These are phyloP conservation scores for Zapornia atra DNA, from an alignment of 2,113 vertebrate genomes.

Conservation along the genomic window DNA sequence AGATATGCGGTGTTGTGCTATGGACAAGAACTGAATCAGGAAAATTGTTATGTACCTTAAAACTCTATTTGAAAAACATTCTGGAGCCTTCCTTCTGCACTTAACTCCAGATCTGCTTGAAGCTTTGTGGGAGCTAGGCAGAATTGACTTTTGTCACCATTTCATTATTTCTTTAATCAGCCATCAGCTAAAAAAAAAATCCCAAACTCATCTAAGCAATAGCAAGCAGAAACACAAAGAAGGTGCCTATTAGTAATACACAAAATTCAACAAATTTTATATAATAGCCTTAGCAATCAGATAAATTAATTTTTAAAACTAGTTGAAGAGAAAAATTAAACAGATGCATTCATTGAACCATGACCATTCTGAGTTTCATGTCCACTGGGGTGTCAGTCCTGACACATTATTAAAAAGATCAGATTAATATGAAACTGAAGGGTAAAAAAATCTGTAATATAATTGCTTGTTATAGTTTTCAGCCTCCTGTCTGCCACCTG, in stretches of 20 bases:
- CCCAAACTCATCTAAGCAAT: neutral
- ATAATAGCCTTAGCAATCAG: conserved; percentile 68
- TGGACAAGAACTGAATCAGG: neutral
- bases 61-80: neutral
- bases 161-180: conserved; percentile 57
- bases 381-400: conserved; percentile 63
- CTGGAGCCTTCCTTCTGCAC: neutral
- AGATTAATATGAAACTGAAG: conserved; percentile 73
- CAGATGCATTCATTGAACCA: conserved; percentile 69
- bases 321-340: conserved; percentile 73
- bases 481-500: conserved; percentile 62
- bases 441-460: conserved; percentile 53
- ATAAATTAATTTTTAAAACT: conserved; percentile 73
- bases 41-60: neutral
- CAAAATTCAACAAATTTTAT: conserved; percentile 63
- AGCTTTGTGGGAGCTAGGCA: neutral
- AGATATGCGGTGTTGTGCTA: neutral
- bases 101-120: neutral
- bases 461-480: conserved; percentile 76
- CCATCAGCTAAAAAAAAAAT: conserved; percentile 26
- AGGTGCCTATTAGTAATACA: conserved; percentile 60
- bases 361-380: conserved; percentile 62
- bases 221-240: conserved; percentile 20
- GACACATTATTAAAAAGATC: conserved; percentile 73
- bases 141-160: conserved; percentile 13